phyloP scores from a whole-genome alignment of 2,888 invertebrate species.

The Keiferia lycopersicella region DNA sequence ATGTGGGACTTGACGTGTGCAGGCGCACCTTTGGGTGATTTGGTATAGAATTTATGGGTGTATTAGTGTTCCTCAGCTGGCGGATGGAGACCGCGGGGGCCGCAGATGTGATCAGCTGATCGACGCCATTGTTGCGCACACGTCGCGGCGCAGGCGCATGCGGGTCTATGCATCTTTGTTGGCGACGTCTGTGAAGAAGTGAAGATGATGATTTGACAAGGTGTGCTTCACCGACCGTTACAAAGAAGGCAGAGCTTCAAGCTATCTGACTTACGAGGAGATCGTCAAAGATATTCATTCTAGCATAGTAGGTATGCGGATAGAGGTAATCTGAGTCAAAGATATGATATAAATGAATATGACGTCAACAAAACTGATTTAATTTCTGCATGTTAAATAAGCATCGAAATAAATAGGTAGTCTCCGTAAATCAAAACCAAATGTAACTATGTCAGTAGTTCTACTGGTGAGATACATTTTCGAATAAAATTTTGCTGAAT shows the following conservation, averaged over 20 bases:
- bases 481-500: background rate
- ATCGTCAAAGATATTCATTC: too few species aligned
- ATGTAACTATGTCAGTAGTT: too few species aligned
- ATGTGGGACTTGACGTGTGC: background rate
- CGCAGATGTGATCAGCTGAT: constrained; percentile 5
- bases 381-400: too few species aligned
- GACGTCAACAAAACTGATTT: too few species aligned
- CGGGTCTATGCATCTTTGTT: background rate
- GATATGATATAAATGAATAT: too few species aligned
- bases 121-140: constrained; percentile 5
- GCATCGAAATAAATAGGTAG: too few species aligned
- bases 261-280: too few species aligned
- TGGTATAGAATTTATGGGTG: background rate
- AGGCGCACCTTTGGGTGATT: constrained; percentile 6
- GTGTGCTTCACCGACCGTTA: background rate
- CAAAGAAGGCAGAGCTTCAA: too few species aligned
- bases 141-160: constrained; percentile 4
- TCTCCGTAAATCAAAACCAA: too few species aligned
- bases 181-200: background rate
- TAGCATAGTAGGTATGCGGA: too few species aligned
- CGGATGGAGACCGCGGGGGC: background rate
- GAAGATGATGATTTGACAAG: background rate
- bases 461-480: background rate
- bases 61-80: background rate
- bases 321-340: too few species aligned